These are phyloP conservation scores for Lamellibrachia columna DNA, from an alignment of 2,888 invertebrate genomes.

Conservation along the genomic window DNA sequence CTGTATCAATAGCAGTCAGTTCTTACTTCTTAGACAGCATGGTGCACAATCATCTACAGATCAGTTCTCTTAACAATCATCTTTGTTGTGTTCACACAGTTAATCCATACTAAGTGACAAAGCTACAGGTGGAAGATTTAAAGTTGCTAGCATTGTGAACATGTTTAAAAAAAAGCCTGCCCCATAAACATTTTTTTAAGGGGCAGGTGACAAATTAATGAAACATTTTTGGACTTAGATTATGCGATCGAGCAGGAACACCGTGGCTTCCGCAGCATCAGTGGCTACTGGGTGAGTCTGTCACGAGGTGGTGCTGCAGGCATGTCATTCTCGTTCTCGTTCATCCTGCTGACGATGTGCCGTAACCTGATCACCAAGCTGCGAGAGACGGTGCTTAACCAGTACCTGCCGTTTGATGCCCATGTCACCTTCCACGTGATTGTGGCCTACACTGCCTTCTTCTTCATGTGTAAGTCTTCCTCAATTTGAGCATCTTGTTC, in stretches of 20 bases:
- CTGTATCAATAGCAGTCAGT: no score
- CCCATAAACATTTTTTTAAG: not conserved
- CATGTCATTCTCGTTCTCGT: conserved; percentile 73
- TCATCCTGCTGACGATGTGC: conserved; percentile 73
- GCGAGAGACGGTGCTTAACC: conserved; percentile 70
- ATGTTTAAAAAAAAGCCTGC: not conserved
- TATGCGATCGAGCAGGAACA: conserved; percentile 71
- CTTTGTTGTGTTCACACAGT: not conserved
- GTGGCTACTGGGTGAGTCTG: conserved; percentile 72
- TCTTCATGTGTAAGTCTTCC: conserved; percentile 69
- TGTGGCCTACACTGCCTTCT: conserved; percentile 71
- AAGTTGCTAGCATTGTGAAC: not conserved
- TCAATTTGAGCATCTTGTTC: not conserved
- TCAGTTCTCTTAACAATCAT: not conserved
- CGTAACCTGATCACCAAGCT: conserved; percentile 71
- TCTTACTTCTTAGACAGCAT: not conserved
- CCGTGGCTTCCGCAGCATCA: conserved; percentile 71
- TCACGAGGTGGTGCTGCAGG: conserved; percentile 73
- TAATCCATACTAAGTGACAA: not conserved
- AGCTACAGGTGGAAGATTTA: no score
- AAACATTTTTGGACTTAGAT: conserved; percentile 18
- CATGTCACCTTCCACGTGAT: conserved; percentile 72
- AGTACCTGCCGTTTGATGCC: conserved; percentile 73
- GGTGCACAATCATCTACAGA: not conserved
- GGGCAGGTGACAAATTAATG: no score